Evolutionary conservation across 2,888 invertebrate species (phyloP).

Genomic region (Abrostola tripartita): DNA sequence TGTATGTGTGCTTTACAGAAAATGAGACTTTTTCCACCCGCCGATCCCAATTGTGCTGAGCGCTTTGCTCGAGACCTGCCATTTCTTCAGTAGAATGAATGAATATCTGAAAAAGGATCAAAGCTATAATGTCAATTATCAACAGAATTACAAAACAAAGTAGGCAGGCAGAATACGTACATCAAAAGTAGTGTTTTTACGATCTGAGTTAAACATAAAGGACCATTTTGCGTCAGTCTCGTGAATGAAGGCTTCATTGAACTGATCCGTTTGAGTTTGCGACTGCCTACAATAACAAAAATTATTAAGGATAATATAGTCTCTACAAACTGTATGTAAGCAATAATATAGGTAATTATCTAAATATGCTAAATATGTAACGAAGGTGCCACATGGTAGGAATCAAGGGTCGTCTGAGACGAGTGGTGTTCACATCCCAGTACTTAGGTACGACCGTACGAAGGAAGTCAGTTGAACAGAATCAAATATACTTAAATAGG

Average conservation of each 20-base stretch:
- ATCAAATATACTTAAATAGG: background rate
- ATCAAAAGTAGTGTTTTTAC: constrained; percentile 80
- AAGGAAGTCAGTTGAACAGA: too few species aligned
- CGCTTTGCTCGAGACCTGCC: constrained; percentile 90
- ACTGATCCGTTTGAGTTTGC: constrained; percentile 75
- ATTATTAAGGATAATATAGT: background rate
- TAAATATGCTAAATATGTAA: too few species aligned
- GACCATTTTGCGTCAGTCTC: constrained; percentile 91
- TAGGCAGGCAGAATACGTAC: constrained; percentile 64
- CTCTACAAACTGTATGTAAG: background rate
- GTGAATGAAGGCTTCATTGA: constrained; percentile 87
- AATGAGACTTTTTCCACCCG: constrained; percentile 89
- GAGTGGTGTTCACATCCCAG: too few species aligned
- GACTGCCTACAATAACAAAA: constrained; percentile 73
- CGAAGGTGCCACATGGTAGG: too few species aligned
- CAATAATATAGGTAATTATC: too few species aligned
- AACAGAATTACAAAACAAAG: background rate
- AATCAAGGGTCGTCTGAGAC: too few species aligned
- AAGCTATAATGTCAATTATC: background rate
- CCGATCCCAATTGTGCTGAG: constrained; percentile 91
- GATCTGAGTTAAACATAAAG: constrained; percentile 86
- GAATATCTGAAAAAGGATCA: constrained; percentile 79
- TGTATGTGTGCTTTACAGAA: constrained; percentile 93
- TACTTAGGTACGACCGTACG: too few species aligned
- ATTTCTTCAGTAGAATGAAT: constrained; percentile 91